Conservation (phyloP, 2,797 vertebrate genomes). For the Acridotheres tristis region DNA sequence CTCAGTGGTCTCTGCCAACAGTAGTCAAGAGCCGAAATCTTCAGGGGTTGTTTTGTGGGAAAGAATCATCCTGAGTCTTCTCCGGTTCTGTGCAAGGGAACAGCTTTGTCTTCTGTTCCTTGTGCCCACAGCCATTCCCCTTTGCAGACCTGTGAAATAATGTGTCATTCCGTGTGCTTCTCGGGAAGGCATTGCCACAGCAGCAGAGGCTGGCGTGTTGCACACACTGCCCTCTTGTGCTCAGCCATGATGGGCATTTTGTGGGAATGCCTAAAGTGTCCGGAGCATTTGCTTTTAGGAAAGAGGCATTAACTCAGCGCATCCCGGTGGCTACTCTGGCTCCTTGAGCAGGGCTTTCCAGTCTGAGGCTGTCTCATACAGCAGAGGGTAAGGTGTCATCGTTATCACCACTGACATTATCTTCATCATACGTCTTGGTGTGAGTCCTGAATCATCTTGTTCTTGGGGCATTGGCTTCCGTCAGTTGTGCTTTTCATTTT, state of each 20-base stretch:
- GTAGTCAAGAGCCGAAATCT: not conserved
- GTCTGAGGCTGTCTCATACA: not conserved
- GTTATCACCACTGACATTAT: rapidly evolving
- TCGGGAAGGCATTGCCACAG: rapidly evolving
- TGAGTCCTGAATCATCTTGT: not conserved
- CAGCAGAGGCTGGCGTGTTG: not conserved
- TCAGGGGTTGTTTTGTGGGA: not conserved
- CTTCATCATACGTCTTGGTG: rapidly evolving
- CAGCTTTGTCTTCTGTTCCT: not conserved
- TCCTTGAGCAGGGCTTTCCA: not conserved
- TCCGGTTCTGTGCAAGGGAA: not conserved
- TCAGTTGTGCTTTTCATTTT: conserved; percentile 29
- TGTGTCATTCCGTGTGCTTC: not conserved
- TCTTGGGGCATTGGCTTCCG: not conserved
- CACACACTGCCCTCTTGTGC: not conserved
- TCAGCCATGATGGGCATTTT: rapidly evolving
- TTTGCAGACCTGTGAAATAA: not conserved
- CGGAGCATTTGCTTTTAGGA: not conserved
- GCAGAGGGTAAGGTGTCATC: not conserved
- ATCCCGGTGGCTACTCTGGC: rapidly evolving
- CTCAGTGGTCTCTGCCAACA: not conserved
- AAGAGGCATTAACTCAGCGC: not conserved
- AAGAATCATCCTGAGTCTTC: not conserved
- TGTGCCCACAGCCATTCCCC: not conserved
- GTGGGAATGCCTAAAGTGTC: not conserved